phyloP scores from a whole-genome alignment of 2,113 vertebrate species.

The Ia io region DNA sequence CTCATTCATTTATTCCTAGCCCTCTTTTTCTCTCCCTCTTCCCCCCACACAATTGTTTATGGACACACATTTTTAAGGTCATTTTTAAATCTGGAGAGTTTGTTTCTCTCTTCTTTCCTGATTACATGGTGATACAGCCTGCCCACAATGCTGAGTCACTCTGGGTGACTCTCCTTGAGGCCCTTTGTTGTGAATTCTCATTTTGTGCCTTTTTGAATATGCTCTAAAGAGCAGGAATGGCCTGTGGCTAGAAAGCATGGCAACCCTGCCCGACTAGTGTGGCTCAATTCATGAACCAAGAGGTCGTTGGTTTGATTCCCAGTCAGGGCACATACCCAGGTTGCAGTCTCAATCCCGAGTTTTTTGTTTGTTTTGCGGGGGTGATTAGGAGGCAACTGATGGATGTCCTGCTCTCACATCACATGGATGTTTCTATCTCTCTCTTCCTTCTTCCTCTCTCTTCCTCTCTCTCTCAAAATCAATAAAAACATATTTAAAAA shows the following conservation, averaged over 20 bases:
- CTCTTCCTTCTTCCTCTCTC: no score
- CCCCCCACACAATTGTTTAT: neutral
- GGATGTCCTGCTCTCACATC: no score
- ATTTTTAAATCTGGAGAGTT: neutral
- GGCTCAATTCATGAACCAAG: no score
- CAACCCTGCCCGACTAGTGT: neutral
- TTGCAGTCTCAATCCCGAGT: no score
- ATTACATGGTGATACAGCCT: neutral
- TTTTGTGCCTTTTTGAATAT: conserved; percentile 28
- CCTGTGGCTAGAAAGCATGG: conserved; percentile 7
- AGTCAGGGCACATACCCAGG: no score
- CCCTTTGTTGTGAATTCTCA: conserved; percentile 40
- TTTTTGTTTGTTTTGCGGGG: no score
- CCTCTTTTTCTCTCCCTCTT: neutral
- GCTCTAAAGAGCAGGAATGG: neutral
- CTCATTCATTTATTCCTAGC: neutral
- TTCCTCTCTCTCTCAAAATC: no score
- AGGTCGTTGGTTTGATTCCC: no score
- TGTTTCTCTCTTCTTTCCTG: neutral
- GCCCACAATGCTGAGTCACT: neutral
- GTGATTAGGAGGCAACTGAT: no score
- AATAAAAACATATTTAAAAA: no score
- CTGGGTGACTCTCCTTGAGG: neutral
- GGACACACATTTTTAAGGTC: neutral
- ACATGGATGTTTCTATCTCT: no score